Evolutionary conservation across 2,888 invertebrate species (phyloP), one percentile per base, ranked within the genome.

Genomic region (Steromphala cineraria): DNA sequence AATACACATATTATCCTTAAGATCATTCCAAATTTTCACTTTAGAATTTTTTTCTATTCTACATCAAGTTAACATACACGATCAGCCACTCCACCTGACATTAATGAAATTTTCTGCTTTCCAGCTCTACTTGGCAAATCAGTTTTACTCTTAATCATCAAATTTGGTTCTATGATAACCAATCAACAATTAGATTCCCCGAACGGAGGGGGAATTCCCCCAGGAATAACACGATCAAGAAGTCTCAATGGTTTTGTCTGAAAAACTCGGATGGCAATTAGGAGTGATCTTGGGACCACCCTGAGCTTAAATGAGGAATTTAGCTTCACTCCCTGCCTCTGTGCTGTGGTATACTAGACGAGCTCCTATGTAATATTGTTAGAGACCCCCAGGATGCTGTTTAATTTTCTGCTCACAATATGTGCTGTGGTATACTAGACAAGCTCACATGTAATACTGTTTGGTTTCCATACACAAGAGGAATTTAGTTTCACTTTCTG

Each of bases 131-230:
- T 71, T 36, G 19, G 19, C 28, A 31, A 71, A 71, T 71, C 71
- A 31, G 71, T 71, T 71, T 36, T 19, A 31, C 67, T 36, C 71
- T 71, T 71, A 71, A 71, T 71, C 71, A 71, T 71, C 36, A 36
- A 71, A 71, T 71, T 71, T 71, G 71, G 71, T 71, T 71, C 71
- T 71, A 71, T 71, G 71, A 71, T 71, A 71, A 71, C 71, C 36
- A 71, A 71, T 71, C 71, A 71, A 40, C 36, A 71, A 71, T 40
- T 71, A 71, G 36, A 71, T 71, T 71, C 71, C 71, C 71, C 13
- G 19, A 31, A 36, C 31, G 71, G 36, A 36, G 71, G 17, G 19
- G 3, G 36, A 31, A n/a, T 36, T 71, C 71, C 71, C 71, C 31
- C 19, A 71, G 71, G 71, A 71, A 31, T 36, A 19, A 31, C 19